These are phyloP conservation scores for Python bivittatus DNA, from an alignment of 2,113 vertebrate genomes.

Conservation along the genomic window DNA sequence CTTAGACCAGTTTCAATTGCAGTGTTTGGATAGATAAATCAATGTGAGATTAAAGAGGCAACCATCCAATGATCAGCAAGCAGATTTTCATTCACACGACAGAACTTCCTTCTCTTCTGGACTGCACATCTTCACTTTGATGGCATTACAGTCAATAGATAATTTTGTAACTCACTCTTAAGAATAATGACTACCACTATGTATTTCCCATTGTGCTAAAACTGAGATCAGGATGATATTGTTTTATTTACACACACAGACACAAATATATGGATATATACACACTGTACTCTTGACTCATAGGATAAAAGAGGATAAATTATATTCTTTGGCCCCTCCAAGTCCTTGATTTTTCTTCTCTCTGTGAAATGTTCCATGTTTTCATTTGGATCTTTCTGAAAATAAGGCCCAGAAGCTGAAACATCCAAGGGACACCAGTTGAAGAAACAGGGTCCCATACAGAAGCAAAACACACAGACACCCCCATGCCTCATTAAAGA, in stretches of 20 bases:
- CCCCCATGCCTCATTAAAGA: slow-evolving; percentile 51
- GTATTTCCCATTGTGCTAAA: slow-evolving; percentile 57
- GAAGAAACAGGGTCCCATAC: slow-evolving; percentile 46
- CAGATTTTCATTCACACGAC: neutral
- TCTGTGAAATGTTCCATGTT: slow-evolving; percentile 56
- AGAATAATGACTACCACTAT: slow-evolving; percentile 50
- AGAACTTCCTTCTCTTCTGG: neutral
- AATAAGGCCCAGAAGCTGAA: slow-evolving; percentile 58
- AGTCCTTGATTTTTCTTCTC: slow-evolving; percentile 57
- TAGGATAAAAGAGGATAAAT: slow-evolving; percentile 10
- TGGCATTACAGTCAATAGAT: neutral
- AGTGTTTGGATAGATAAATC: neutral
- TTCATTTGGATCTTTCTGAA: slow-evolving; percentile 65
- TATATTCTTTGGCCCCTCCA: slow-evolving; percentile 49
- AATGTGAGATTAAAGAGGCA: neutral
- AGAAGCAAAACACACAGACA: slow-evolving; percentile 35
- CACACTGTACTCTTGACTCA: slow-evolving; percentile 52
- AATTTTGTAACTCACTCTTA: slow-evolving; percentile 53
- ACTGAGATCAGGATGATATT: slow-evolving; percentile 50
- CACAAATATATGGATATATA: slow-evolving; percentile 12
- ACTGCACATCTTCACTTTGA: neutral
- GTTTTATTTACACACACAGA: neutral
- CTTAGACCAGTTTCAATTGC: neutral
- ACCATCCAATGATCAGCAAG: neutral
- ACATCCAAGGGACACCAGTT: slow-evolving; percentile 55